phyloP scores from a whole-genome alignment of 2,113 vertebrate species.

The Perca fluviatilis region DNA sequence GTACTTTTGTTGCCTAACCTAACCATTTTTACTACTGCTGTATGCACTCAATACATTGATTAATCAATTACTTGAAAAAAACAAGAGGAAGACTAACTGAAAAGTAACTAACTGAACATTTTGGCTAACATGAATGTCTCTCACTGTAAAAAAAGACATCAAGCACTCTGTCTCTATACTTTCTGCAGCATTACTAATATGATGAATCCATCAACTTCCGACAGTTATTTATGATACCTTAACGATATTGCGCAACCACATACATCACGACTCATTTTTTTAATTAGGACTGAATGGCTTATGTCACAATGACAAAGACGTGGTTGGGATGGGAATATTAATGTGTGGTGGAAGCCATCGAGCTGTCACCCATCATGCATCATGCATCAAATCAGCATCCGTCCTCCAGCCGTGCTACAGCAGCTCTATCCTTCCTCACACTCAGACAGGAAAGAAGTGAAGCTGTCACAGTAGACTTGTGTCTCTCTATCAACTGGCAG shows the following conservation, averaged over 20 bases:
- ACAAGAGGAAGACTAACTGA: background rate
- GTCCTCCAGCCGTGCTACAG: background rate
- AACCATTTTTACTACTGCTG: background rate
- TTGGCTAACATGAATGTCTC: background rate
- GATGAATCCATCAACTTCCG: slow-evolving; percentile 50
- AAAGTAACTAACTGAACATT: background rate
- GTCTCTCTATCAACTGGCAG: slow-evolving; percentile 3
- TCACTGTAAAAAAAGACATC: background rate
- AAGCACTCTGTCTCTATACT: background rate
- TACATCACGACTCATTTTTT: slow-evolving; percentile 45
- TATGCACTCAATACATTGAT: background rate
- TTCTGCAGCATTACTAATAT: background rate
- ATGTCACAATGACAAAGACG: slow-evolving; percentile 51
- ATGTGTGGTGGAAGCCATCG: background rate
- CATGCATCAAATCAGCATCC: slow-evolving; percentile 33
- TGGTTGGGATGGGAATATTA: slow-evolving; percentile 45
- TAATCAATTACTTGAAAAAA: background rate
- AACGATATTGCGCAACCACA: slow-evolving; percentile 33
- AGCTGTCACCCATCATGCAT: slow-evolving; percentile 21
- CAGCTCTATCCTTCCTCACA: background rate
- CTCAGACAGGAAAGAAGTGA: background rate
- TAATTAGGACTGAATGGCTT: slow-evolving; percentile 56
- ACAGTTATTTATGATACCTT: slow-evolving; percentile 57
- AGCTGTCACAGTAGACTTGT: background rate
- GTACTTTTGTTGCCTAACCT: no score